Conservation (phyloP, 2,888 invertebrate genomes). For the Eupithecia centaureata region DNA sequence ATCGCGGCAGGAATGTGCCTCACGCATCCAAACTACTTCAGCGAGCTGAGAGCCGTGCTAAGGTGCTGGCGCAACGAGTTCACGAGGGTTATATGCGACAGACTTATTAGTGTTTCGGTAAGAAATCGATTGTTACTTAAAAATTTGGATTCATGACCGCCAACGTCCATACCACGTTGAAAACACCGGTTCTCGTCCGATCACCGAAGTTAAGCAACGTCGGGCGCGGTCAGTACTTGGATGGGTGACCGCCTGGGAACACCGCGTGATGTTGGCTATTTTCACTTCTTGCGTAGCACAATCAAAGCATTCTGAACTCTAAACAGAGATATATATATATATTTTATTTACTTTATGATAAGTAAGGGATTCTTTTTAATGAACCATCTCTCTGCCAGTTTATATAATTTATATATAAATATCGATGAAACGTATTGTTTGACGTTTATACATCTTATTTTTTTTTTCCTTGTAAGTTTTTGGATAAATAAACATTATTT, state of each 20-base stretch:
- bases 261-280: constrained; percentile 64
- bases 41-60: constrained; percentile 87
- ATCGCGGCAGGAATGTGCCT: constrained; percentile 92
- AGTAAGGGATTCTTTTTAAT: no score
- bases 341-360: no score
- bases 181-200: constrained; percentile 71
- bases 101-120: constrained; percentile 87
- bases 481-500: no score
- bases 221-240: constrained; percentile 72
- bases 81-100: constrained; percentile 92
- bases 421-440: no score
- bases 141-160: background rate
- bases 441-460: no score
- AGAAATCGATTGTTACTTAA: constrained; percentile 1
- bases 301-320: no score
- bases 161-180: constrained; percentile 46
- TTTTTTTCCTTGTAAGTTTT: no score
- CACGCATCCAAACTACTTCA: constrained; percentile 88
- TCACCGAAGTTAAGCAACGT: constrained; percentile 78
- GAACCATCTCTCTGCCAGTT: no score
- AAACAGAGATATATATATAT: no score
- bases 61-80: constrained; percentile 97
- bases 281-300: no score
- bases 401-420: no score
- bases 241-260: constrained; percentile 70